Conservation (phyloP, 2,888 invertebrate genomes). For the Drosophila merina region DNA sequence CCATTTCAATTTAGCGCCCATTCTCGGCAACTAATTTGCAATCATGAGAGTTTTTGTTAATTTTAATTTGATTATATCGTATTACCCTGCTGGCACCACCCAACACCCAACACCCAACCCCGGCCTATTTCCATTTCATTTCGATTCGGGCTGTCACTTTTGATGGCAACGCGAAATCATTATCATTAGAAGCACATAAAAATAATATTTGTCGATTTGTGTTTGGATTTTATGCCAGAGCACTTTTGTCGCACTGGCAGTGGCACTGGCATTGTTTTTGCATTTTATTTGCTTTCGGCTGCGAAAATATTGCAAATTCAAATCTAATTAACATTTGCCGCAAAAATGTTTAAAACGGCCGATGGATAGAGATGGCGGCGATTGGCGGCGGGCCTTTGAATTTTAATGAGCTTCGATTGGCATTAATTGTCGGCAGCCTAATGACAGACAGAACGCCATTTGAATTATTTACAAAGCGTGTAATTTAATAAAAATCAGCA, state of each 20-base stretch:
- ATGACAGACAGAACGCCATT: constrained; percentile 31
- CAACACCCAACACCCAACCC: neutral
- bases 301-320: constrained; percentile 56
- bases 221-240: constrained; percentile 58
- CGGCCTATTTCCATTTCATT: neutral
- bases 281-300: constrained; percentile 46
- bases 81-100: constrained; percentile 41
- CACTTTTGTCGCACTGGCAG: constrained; percentile 36
- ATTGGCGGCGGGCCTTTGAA: constrained; percentile 44
- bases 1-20: constrained; percentile 61
- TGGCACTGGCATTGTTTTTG: constrained; percentile 31
- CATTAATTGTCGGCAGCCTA: constrained; percentile 57
- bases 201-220: constrained; percentile 70
- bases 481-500: constrained; percentile 41
- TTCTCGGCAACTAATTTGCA: constrained; percentile 72
- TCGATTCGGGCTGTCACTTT: constrained; percentile 21
- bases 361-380: constrained; percentile 2
- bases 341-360: constrained; percentile 44
- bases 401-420: constrained; percentile 69
- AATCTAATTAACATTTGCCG: constrained; percentile 69
- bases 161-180: constrained; percentile 49
- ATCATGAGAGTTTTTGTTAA: constrained; percentile 70
- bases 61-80: constrained; percentile 70
- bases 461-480: constrained; percentile 37
- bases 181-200: constrained; percentile 61